Evolutionary conservation across 2,888 invertebrate genomes (phyloP).

Genomic region (Pheosia tremula): DNA sequence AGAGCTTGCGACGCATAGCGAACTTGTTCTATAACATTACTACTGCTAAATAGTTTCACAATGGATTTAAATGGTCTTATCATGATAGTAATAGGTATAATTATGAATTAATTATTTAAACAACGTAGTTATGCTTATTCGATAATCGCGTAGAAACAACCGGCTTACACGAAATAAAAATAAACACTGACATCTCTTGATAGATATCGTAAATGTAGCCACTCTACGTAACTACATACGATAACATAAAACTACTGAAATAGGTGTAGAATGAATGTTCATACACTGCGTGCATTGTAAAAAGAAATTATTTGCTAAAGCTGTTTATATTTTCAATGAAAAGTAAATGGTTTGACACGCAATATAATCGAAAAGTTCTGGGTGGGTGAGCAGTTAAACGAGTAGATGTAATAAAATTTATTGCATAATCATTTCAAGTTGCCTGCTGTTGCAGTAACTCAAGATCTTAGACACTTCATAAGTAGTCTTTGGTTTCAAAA

Average conservation of each 20-base stretch:
- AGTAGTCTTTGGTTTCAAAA: conserved; percentile 94
- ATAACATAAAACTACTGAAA: background rate
- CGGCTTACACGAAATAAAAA: conserved; percentile 14
- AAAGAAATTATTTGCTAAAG: background rate
- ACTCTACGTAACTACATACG: background rate
- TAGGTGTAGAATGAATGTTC: background rate
- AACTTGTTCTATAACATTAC: conserved; percentile 47
- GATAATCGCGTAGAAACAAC: conserved; percentile 7
- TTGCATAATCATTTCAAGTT: background rate
- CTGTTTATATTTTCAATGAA: background rate
- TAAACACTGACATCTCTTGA: conserved; percentile 15
- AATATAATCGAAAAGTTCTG: background rate
- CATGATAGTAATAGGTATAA: conserved; percentile 32
- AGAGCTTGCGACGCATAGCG: conserved; percentile 63
- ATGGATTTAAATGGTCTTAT: conserved; percentile 51
- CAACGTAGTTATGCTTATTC: background rate
- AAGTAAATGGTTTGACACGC: background rate
- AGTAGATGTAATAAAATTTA: background rate
- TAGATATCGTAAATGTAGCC: background rate
- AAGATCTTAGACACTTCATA: conserved; percentile 95
- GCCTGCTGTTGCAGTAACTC: conserved; percentile 89
- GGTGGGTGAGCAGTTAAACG: background rate
- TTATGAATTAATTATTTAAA: conserved; percentile 7
- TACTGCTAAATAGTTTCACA: conserved; percentile 43
- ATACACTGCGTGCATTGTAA: background rate